A percentile compares a stretch with the other conserved stretches of the same genome.
Conservation (phyloP, 2,888 invertebrate species). For the Pyrgus malvae region DNA sequence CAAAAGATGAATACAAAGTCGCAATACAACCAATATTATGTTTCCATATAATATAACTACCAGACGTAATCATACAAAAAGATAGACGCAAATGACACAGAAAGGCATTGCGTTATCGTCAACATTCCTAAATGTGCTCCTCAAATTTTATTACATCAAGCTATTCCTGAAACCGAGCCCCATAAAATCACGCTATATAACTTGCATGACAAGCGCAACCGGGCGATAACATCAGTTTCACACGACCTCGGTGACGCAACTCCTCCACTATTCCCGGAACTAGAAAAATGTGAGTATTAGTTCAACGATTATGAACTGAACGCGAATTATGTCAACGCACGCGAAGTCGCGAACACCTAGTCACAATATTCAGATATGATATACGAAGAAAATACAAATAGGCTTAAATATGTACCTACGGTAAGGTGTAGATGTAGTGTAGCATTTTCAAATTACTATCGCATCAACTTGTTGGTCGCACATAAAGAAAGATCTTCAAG, state of each 20-base stretch:
- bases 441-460: too few relatives aligned
- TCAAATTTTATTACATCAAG: slow-evolving; percentile 25
- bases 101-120: slow-evolving; percentile 16
- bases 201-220: slow-evolving; percentile 24
- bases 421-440: too few relatives aligned
- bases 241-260: slow-evolving; percentile 24
- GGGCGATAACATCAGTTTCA: slow-evolving; percentile 27
- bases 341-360: neutral
- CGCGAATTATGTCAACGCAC: slow-evolving; percentile 20
- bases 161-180: slow-evolving; percentile 14
- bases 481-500: too few relatives aligned
- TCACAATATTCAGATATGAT: too few relatives aligned
- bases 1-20: too few relatives aligned
- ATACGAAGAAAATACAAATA: too few relatives aligned
- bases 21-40: too few relatives aligned
- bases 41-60: neutral
- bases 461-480: too few relatives aligned
- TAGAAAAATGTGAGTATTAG: slow-evolving; percentile 19
- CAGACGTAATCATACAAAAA: neutral
- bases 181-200: slow-evolving; percentile 24
- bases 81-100: neutral
- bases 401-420: too few relatives aligned
- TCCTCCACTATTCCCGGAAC: slow-evolving; percentile 18
- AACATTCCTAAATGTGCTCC: slow-evolving; percentile 9
- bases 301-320: slow-evolving; percentile 20